Base-by-base conservation (phyloP, 2,113 vertebrate species). In the Seriola dumerili region DNA sequence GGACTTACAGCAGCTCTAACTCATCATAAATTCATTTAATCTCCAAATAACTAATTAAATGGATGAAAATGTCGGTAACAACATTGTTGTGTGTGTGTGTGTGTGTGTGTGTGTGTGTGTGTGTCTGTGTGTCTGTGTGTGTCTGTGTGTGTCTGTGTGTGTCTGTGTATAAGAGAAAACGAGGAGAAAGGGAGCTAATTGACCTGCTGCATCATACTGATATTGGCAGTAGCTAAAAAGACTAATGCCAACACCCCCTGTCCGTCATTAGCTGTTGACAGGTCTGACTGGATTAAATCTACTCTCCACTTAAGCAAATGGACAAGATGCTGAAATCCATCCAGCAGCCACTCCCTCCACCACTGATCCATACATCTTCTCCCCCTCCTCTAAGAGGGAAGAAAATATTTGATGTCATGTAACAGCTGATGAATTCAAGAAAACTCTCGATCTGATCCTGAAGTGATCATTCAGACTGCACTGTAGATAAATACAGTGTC, bases 291-390 rank as follows among this genome's bases (percentile, higher is more conserved):
- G 62, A 83, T 88, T 72, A 50, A 70, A 82, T 86, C 86, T 38
- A 14, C 72, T 61, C 58, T 72, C 71, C 79, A 85, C 83, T 88
- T 80, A 73, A 80, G 65, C 72, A 88, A 87, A 86, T 68, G 78
- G 83, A 84, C 72, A 4, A 70, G 63, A 64, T 0, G 11, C 52
- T 80, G 78, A 71, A 38, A 75, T 50, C 50, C 79, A 63, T 67
- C 71, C 46, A 59, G 62, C 72, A 10, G 64, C 74, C 69, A 0
- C 64, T 84, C 72, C 75, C 38, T 84, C 70, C 65, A 64, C 78
- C 57, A 44, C 7, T 12, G 0, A 52, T 19, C n/a, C 64, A 46
- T 58, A 54, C 40, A 17, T 36, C 75, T 48, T 0, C 78, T 54
- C 14, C 74, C 29, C 0, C 78, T 54, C 14, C 36, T 25, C 48